A percentile compares a stretch with the other conserved stretches of the same genome.
phyloP scores from a whole-genome alignment of 2,888 invertebrate species.

The Synergus gifuensis region DNA sequence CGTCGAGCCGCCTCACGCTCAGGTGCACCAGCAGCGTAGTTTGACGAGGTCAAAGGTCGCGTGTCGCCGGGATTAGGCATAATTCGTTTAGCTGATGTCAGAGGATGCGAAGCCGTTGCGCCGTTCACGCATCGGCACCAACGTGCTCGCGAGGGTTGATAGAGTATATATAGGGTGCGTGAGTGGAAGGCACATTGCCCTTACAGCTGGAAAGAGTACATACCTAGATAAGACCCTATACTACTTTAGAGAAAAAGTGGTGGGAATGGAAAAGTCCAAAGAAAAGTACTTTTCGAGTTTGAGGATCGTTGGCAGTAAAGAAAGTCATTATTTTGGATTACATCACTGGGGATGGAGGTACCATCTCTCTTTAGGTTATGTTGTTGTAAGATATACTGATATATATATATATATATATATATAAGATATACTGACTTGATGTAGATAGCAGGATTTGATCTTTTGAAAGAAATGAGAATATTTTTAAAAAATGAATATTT shows the following conservation, averaged over 20 bases:
- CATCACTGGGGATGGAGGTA: constrained; percentile 17
- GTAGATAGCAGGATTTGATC: not conserved
- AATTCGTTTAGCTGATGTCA: constrained; percentile 11
- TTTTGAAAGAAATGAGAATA: not conserved
- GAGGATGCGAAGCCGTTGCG: constrained; percentile 1
- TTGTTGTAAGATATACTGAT: constrained; percentile 15
- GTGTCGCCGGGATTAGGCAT: constrained; percentile 27
- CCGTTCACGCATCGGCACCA: constrained; percentile 28
- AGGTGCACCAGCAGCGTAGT: constrained; percentile 53
- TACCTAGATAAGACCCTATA: not conserved
- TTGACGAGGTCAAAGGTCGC: constrained; percentile 55
- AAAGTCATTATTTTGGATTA: constrained; percentile 17
- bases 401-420: no score
- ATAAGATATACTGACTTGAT: not conserved
- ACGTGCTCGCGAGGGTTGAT: constrained; percentile 15
- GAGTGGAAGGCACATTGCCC: not conserved
- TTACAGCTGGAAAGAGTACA: constrained; percentile 13
- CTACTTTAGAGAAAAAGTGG: constrained; percentile 13
- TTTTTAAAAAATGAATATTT: not conserved
- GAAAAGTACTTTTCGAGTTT: constrained; percentile 12
- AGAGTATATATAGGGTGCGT: constrained; percentile 17
- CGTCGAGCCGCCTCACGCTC: constrained; percentile 60
- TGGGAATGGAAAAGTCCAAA: not conserved
- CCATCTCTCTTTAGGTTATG: constrained; percentile 28
- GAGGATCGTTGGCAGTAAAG: not conserved